Evolutionary conservation across 2,888 invertebrate species (phyloP).

Genomic region (Heteromurus nitidus): DNA sequence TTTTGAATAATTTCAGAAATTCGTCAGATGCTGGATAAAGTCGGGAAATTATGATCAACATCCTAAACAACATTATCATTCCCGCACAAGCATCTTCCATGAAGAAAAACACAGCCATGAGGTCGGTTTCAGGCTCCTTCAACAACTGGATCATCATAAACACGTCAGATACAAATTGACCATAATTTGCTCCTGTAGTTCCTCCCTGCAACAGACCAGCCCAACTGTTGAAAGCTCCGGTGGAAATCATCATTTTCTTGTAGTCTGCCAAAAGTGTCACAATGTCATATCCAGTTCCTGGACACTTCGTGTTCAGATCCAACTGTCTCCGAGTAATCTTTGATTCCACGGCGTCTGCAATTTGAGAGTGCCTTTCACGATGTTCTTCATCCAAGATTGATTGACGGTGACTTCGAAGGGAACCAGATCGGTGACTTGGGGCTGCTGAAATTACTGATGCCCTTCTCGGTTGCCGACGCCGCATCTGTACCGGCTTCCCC

Average conservation of each 20-base stretch:
- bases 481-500: neutral
- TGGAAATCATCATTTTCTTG: conserved; percentile 48
- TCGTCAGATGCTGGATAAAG: conserved; percentile 48
- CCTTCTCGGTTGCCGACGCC: neutral
- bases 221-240: conserved; percentile 54
- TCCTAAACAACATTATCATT: conserved; percentile 63
- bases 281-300: conserved; percentile 57
- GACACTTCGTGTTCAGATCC: conserved; percentile 25
- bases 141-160: conserved; percentile 65
- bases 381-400: conserved; percentile 15
- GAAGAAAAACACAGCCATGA: conserved; percentile 57
- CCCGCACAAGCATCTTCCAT: conserved; percentile 59
- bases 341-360: neutral
- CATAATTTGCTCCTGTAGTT: conserved; percentile 55
- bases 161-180: conserved; percentile 59
- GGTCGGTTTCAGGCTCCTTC: conserved; percentile 64
- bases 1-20: conserved; percentile 47
- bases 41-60: conserved; percentile 61
- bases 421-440: neutral
- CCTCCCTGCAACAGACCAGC: conserved; percentile 45
- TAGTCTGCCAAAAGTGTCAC: conserved; percentile 47
- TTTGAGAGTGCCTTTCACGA: conserved; percentile 6
- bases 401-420: neutral
- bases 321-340: conserved; percentile 23
- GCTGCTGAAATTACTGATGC: neutral